Base-by-base conservation (phyloP, 2,888 invertebrate genomes). In the Eustalomyia histrio region DNA sequence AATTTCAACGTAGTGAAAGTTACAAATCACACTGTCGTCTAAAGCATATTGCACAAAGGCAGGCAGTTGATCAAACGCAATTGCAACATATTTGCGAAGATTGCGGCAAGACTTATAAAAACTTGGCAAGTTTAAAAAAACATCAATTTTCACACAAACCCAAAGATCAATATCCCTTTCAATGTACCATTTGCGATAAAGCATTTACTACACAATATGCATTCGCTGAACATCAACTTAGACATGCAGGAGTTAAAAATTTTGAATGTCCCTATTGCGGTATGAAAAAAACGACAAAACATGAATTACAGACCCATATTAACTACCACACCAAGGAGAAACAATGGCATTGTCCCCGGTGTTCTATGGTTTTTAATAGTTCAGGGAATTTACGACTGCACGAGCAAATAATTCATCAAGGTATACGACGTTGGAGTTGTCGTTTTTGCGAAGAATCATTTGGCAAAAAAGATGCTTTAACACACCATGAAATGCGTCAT, bases 131-230 rank as follows among this genome's bases (percentile, higher is more conserved):
- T 0, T 82, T 86, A 0, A 84, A 78, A 39, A 84, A 85, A 8
- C 86, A 86, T 79, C 82, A 85, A 4, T 86, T 83, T 24, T 85
- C 82, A 4, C 86, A 86, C 47, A 79, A 78, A 3, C 65, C 80
- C 1, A 76, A 79, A 0, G 86, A 85, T 55, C 83, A 84, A 9
- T 85, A 83, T 74, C 86, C 86, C 12, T 85, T 79, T 69, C 83
- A 83, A 17, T 89, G 89, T 53, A 87, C 87, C 0, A 82, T 85
- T 52, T 89, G 89, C 50, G 87, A 86, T 5, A 89, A 89, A 5
- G 81, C 85, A 0, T 89, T 85, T 72, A 80, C 82, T 0, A 84
- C 83, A 0, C 82, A 83, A 24, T 79, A 84, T 5, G 83, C 83
- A 1, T 85, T 82, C 52, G 79, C 76, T n/a, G 88, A 88, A 71